A percentile compares a stretch with the other conserved stretches of the same genome.
phyloP scores from a whole-genome alignment of 1,140 invertebrate genomes.

The Drosophila arizonae region DNA sequence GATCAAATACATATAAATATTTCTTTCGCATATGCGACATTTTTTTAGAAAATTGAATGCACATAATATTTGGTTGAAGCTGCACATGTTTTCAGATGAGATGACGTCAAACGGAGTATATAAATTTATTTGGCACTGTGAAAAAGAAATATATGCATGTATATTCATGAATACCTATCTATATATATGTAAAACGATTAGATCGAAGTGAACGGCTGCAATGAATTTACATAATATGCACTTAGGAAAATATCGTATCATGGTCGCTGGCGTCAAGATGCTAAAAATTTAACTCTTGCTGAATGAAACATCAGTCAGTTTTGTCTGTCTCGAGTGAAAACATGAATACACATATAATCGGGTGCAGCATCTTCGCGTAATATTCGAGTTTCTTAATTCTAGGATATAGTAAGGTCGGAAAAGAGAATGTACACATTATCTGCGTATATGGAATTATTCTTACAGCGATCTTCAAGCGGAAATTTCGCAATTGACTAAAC shows the following conservation, averaged over 20 bases:
- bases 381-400: background rate
- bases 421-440: too few species aligned
- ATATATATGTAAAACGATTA: constrained; percentile 8
- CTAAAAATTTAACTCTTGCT: background rate
- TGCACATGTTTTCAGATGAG: too few species aligned
- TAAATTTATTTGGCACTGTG: background rate
- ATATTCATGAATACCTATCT: background rate
- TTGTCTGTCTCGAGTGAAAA: constrained; percentile 16
- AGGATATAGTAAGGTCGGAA: background rate
- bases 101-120: constrained; percentile 3
- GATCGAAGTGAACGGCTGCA: constrained; percentile 39
- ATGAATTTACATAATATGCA: background rate
- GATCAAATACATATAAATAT: too few species aligned
- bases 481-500: background rate
- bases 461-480: background rate
- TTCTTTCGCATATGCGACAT: too few species aligned
- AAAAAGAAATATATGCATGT: background rate
- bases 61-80: too few species aligned
- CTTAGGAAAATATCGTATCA: background rate
- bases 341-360: constrained; percentile 1
- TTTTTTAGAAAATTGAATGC: background rate
- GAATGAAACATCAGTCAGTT: constrained; percentile 23
- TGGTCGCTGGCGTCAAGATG: background rate
- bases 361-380: background rate
- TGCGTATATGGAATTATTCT: background rate